phyloP scores from a whole-genome alignment of 2,888 invertebrate species.

The Pinctada fucata region DNA sequence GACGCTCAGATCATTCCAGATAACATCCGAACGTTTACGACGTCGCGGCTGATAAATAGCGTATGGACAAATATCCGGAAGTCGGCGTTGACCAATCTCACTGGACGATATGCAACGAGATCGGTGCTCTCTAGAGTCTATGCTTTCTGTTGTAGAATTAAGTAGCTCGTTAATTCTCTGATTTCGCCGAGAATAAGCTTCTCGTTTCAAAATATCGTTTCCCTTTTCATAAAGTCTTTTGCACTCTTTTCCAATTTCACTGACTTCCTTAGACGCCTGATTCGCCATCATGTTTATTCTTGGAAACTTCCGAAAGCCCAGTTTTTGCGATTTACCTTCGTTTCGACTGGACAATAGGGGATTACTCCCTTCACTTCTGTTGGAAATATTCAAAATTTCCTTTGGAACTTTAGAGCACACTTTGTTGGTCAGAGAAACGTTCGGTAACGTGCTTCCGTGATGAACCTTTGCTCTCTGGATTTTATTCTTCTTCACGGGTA shows the following conservation, averaged over 20 bases:
- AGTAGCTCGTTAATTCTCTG: background rate
- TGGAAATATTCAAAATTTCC: slow-evolving; percentile 1
- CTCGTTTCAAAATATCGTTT: background rate
- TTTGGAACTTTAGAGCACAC: slow-evolving; percentile 5
- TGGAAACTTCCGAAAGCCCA: background rate
- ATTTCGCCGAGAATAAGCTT: background rate
- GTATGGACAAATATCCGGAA: background rate
- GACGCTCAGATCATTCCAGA: background rate
- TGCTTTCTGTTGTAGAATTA: background rate
- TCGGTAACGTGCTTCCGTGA: background rate
- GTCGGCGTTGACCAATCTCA: background rate
- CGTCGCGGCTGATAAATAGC: background rate
- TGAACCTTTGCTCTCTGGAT: background rate
- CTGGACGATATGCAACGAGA: background rate
- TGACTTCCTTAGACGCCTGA: background rate
- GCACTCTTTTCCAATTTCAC: background rate
- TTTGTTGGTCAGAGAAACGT: background rate
- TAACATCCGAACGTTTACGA: background rate
- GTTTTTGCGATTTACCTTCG: background rate
- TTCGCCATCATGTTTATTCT: background rate
- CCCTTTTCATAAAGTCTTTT: background rate
- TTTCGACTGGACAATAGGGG: background rate
- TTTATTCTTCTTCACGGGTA: background rate
- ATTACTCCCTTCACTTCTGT: background rate
- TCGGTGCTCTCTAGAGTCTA: background rate